A percentile compares a stretch with the other conserved stretches of the same genome.
phyloP scores from a whole-genome alignment of 2,113 vertebrate species.

The Guaruba guarouba region DNA sequence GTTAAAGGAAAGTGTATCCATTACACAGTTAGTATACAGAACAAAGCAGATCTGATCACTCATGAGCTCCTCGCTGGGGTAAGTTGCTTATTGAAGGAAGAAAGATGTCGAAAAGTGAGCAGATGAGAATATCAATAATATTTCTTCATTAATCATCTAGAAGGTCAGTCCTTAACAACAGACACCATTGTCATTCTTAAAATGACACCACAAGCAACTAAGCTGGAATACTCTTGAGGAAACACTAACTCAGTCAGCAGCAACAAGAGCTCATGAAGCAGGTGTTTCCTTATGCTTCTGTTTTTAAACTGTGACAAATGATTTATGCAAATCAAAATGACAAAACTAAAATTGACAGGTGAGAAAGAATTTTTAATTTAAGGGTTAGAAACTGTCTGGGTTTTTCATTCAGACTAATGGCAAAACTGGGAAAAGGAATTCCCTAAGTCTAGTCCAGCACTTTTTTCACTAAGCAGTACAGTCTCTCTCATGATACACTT shows the following conservation, averaged over 20 bases:
- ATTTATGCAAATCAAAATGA: conserved; percentile 45
- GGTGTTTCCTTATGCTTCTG: conserved; percentile 52
- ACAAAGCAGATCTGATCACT: background rate
- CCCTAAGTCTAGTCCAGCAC: background rate
- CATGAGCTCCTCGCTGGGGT: background rate
- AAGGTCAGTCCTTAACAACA: background rate
- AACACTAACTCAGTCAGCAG: background rate
- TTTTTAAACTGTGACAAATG: conserved; percentile 9
- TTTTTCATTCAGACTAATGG: background rate
- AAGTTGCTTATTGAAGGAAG: conserved; percentile 9
- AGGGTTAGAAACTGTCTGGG: background rate
- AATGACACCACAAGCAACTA: background rate
- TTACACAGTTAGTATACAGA: background rate
- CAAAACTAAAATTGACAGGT: conserved; percentile 4
- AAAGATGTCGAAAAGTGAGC: conserved; percentile 1
- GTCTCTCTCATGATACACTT: background rate
- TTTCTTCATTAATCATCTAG: conserved; percentile 31
- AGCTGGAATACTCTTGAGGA: background rate
- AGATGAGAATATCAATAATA: conserved; percentile 30
- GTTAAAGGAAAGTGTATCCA: background rate
- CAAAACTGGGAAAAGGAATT: background rate
- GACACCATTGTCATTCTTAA: background rate
- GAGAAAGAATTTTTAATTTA: background rate
- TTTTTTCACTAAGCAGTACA: background rate
- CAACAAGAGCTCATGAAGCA: background rate